Evolutionary conservation across 1,140 invertebrate genomes (phyloP).

Genomic region (Drosophila nikananu): DNA sequence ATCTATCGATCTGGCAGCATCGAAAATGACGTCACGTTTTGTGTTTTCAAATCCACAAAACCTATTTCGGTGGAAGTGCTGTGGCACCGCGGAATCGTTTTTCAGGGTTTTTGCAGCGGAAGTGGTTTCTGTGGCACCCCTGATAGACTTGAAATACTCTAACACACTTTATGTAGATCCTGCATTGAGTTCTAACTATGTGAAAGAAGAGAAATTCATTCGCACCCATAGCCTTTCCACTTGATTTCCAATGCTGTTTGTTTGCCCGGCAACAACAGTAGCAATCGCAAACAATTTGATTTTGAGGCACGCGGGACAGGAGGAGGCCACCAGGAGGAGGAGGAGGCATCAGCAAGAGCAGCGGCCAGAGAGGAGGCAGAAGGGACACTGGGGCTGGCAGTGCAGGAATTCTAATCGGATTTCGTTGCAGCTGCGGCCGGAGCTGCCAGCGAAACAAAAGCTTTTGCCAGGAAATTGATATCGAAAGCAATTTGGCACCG

Average conservation of each 20-base stretch:
- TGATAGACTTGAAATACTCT: too few species aligned
- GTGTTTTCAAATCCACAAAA: too few species aligned
- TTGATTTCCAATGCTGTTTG: constrained; percentile 16
- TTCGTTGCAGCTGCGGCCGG: constrained; percentile 73
- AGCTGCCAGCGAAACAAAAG: constrained; percentile 62
- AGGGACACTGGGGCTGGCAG: constrained; percentile 1
- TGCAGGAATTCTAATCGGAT: constrained; percentile 76
- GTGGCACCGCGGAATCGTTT: too few species aligned
- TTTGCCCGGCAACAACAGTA: constrained; percentile 49
- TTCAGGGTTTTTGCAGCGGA: too few species aligned
- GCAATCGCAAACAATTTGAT: constrained; percentile 77
- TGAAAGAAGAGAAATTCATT: neutral
- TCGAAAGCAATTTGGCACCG: constrained; percentile 77
- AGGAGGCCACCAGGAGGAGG: too few species aligned
- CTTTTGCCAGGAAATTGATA: constrained; percentile 79
- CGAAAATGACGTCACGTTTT: too few species aligned
- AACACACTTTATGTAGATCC: neutral
- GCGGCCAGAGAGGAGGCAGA: neutral
- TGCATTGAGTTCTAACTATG: neutral
- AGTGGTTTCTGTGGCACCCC: too few species aligned
- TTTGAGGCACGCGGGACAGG: constrained; percentile 36
- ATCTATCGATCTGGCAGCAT: too few species aligned
- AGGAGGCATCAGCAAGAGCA: neutral
- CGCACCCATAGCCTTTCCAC: neutral
- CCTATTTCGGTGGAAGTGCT: too few species aligned